phyloP scores from a whole-genome alignment of 2,113 vertebrate species.

The Apistogramma diplotaenia region DNA sequence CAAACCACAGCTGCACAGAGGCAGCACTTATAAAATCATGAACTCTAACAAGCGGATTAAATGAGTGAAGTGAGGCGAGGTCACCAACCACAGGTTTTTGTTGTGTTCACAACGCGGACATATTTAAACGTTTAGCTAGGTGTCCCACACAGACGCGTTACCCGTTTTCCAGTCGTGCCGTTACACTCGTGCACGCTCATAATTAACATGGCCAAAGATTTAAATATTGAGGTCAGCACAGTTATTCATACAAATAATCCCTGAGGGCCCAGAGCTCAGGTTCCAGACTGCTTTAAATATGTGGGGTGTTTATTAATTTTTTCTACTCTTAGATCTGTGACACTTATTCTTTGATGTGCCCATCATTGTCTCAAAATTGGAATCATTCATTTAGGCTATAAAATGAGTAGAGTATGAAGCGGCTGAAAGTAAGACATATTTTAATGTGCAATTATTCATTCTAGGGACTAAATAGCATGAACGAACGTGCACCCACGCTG shows the following conservation, averaged over 20 bases:
- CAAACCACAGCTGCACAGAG: background rate
- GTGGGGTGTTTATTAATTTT: too few species aligned
- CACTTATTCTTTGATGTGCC: background rate
- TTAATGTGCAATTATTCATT: background rate
- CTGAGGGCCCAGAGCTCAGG: too few species aligned
- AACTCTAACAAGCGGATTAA: background rate
- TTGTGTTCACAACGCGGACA: background rate
- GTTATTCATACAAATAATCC: too few species aligned
- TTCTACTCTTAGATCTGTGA: too few species aligned
- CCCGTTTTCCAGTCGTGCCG: background rate
- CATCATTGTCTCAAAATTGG: background rate
- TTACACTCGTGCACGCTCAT: too few species aligned
- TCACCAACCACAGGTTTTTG: background rate
- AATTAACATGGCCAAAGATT: too few species aligned
- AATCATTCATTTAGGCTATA: background rate
- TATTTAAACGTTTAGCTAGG: background rate
- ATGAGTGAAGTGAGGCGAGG: background rate
- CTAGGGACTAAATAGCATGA: background rate
- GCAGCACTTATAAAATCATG: background rate
- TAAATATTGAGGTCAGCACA: too few species aligned
- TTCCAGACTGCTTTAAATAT: too few species aligned
- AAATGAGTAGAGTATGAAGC: too few species aligned
- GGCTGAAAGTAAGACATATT: background rate
- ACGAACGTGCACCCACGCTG: background rate
- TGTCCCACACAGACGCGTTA: background rate